These are phyloP conservation scores for Pachyrhynchus sulphureomaculatus DNA, from an alignment of 1,140 invertebrate species.

Conservation along the genomic window DNA sequence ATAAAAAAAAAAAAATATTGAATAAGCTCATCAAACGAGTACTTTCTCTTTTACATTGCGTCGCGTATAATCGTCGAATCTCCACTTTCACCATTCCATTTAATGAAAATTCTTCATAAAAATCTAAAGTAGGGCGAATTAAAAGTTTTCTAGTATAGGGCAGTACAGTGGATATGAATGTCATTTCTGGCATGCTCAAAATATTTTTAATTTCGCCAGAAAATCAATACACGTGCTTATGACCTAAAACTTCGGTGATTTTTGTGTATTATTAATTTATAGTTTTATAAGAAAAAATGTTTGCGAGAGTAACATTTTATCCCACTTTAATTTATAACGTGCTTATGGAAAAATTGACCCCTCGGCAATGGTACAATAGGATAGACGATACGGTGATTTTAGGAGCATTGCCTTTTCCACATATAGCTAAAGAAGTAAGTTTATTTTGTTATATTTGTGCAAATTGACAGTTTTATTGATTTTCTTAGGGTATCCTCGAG, in stretches of 20 bases:
- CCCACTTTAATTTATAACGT: slow-evolving; percentile 90
- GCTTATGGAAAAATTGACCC: slow-evolving; percentile 82
- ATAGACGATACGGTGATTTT: slow-evolving; percentile 94
- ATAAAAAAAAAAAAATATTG: no score
- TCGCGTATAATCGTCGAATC: no score
- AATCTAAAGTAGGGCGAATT: not conserved
- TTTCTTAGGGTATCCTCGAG: no score
- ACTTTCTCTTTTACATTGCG: no score
- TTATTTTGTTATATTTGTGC: not conserved
- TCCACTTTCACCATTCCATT: no score
- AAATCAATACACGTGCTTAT: slow-evolving; percentile 9
- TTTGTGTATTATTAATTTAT: not conserved
- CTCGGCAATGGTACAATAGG: slow-evolving; percentile 87
- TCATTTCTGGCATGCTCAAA: slow-evolving; percentile 22
- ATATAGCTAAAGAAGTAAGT: slow-evolving; percentile 77
- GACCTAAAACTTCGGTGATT: not conserved
- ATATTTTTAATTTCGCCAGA: slow-evolving; percentile 12
- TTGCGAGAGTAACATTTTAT: slow-evolving; percentile 90
- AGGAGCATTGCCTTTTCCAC: slow-evolving; percentile 90
- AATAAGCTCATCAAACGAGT: no score
- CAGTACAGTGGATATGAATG: not conserved
- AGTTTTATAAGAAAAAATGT: slow-evolving; percentile 58
- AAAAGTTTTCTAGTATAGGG: no score
- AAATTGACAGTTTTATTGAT: not conserved
- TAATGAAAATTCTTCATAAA: no score